Conservation (phyloP, 2,888 invertebrate species). For the Hedya salicella region DNA sequence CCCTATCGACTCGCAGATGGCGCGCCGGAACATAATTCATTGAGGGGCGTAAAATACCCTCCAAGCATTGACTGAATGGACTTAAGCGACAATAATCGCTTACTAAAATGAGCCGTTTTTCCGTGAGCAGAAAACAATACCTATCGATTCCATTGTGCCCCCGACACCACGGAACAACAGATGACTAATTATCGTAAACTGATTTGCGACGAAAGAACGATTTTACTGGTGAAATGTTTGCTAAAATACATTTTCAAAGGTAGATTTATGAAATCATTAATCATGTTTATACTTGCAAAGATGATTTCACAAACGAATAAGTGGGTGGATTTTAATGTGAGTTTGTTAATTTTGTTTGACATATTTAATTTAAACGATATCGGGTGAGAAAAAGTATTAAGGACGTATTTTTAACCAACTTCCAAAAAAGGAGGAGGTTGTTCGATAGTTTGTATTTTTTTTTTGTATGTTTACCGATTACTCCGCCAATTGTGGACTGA, state of each 20-base stretch:
- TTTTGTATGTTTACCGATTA: too few relatives aligned
- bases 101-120: neutral
- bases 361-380: neutral
- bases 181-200: constrained; percentile 38
- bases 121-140: constrained; percentile 62
- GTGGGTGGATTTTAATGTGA: neutral
- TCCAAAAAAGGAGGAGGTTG: too few relatives aligned
- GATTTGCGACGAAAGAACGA: constrained; percentile 24
- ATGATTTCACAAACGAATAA: neutral
- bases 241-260: neutral
- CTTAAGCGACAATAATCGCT: neutral
- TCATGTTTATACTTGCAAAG: neutral
- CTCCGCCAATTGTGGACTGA: too few relatives aligned
- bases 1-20: constrained; percentile 76
- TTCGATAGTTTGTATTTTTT: too few relatives aligned
- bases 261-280: constrained; percentile 1
- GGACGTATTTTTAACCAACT: too few relatives aligned
- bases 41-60: constrained; percentile 63
- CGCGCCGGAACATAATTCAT: constrained; percentile 75
- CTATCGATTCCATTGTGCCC: constrained; percentile 73
- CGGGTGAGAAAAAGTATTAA: neutral
- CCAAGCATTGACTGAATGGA: neutral
- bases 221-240: constrained; percentile 27
- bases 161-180: constrained; percentile 14
- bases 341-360: neutral